phyloP scores from a whole-genome alignment of 1,140 invertebrate genomes.

The Camponotus vicinus region DNA sequence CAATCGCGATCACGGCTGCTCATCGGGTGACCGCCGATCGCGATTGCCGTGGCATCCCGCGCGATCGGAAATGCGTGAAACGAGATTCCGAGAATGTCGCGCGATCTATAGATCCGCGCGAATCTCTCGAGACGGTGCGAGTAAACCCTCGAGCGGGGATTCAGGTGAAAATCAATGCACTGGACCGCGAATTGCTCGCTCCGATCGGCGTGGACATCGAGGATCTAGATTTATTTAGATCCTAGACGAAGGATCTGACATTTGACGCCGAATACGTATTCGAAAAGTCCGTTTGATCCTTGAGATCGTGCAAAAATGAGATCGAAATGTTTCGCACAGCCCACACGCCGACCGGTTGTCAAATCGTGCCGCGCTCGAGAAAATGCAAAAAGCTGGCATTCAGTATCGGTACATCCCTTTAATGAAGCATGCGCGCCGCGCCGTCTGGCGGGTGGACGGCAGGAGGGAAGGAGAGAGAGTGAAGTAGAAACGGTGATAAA shows the following conservation, averaged over 20 bases:
- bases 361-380: not conserved
- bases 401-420: constrained; percentile 51
- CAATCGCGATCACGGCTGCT: constrained; percentile 40
- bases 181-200: not conserved
- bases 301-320: constrained; percentile 24
- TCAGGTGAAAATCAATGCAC: constrained; percentile 19
- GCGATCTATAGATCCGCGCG: constrained; percentile 11
- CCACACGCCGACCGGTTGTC: constrained; percentile 13
- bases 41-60: not conserved
- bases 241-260: not conserved
- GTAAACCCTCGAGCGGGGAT: not conserved
- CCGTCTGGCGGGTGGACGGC: constrained; percentile 19
- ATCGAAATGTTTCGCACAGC: constrained; percentile 18
- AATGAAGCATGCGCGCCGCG: constrained; percentile 38
- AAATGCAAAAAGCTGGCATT: constrained; percentile 14
- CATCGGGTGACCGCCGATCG: constrained; percentile 34
- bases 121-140: not conserved
- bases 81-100: not conserved
- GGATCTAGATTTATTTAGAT: not conserved
- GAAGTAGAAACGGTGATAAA: constrained; percentile 10
- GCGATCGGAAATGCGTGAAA: constrained; percentile 3
- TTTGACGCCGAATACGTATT: not conserved
- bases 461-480: not conserved
- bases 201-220: constrained; percentile 22
- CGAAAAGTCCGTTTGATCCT: not conserved